Evolutionary conservation across 2,797 vertebrate species (phyloP).

Genomic region (Pantherophis alleghaniensis): DNA sequence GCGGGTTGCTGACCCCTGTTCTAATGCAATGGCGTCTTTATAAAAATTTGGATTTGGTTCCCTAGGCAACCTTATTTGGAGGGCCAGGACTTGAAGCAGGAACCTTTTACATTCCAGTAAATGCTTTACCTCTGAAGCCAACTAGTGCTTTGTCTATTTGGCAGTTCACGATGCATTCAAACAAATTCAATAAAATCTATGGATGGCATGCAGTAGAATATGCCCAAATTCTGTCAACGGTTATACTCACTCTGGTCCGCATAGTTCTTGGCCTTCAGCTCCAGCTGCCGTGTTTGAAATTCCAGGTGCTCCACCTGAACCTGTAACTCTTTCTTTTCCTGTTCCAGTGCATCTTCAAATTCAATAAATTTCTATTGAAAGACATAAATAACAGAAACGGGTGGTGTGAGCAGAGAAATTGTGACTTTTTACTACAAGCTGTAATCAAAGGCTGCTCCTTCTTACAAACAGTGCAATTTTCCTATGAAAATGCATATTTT

Average conservation of each 20-base stretch:
- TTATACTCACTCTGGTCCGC: slow-evolving; percentile 90
- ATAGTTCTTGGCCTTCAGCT: slow-evolving; percentile 95
- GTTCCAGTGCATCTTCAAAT: slow-evolving; percentile 96
- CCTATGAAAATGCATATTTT: neutral
- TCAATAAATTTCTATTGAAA: slow-evolving; percentile 92
- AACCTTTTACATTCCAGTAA: neutral
- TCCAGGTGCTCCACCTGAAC: slow-evolving; percentile 90
- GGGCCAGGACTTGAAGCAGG: neutral
- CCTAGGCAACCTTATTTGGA: neutral
- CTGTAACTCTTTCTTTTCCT: slow-evolving; percentile 97
- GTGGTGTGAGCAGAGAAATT: neutral
- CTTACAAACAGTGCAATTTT: neutral
- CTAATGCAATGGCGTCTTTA: neutral
- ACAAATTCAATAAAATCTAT: neutral
- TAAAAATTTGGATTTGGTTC: neutral
- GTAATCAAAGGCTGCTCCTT: neutral
- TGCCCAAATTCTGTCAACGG: neutral
- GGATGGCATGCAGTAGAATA: neutral
- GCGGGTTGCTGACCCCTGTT: neutral
- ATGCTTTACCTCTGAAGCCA: neutral
- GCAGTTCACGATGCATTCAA: no score
- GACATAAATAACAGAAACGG: neutral
- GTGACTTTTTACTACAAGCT: no score
- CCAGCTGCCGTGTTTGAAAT: slow-evolving; percentile 92
- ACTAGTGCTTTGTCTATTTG: neutral